Evolutionary conservation across 2,797 vertebrate genomes (phyloP), one percentile per base, ranked within the genome.

Genomic region (Rhinichthys osculus): DNA sequence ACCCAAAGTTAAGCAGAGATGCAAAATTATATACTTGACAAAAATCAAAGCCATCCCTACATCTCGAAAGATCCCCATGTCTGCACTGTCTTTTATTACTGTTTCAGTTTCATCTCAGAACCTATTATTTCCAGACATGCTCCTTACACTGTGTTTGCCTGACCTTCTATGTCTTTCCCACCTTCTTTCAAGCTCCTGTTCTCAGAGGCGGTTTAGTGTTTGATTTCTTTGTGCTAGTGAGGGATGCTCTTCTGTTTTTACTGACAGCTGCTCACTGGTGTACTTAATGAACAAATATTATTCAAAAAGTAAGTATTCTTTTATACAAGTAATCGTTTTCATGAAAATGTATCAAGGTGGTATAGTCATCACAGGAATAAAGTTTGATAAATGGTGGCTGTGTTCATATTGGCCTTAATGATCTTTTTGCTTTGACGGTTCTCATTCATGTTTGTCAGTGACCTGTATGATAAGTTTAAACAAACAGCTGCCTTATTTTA

Each of bases 91-190:
- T 81, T 69, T 81, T 44, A 81, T 70, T 78, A 78, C 54, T 38
- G 13, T 50, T 81, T 50, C 64, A 54, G 79, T 69, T 35, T 52
- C 47, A 70, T 38, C 66, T 70, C 64, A 81, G 47, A 81, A 81
- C 44, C 30, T 81, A 38, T 81, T 70, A 81, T 81, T 81, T 81
- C 21, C 79, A 40, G 67, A 71, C 33, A 82, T 57, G 80, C 80
- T 82, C 50, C 35, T 40, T 57, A 42, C 50, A 19, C 35, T 62
- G 54, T 62, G 54, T 81, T 50, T 70, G 47, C 14, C 30, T 81
- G 47, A 81, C 47, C 66, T 81, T 81, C 21, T 40, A 16, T 52
- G 19, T 52, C 54, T 42, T 78, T 42, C 76, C 44, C 79, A 81
- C 44, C 79, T 69, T 70, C 14, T 38, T 52, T 81, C 66, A n/a